Evolutionary conservation across 2,113 vertebrate species (phyloP).

Genomic region (Desmodus rotundus): DNA sequence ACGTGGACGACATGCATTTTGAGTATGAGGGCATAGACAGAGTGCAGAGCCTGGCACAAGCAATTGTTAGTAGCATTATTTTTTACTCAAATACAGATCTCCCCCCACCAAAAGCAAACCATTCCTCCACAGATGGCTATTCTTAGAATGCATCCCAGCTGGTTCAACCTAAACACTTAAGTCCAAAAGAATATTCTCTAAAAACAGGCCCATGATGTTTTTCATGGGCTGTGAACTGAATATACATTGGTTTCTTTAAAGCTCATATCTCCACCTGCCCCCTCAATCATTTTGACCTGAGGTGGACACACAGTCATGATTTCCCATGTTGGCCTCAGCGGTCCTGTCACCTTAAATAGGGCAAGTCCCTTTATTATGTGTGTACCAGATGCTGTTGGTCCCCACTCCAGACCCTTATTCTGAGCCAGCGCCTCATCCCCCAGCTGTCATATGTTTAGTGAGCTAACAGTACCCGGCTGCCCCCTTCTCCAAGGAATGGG

Average conservation of each 20-base stretch:
- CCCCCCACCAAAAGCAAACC: not conserved
- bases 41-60: not conserved
- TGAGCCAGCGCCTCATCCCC: not conserved
- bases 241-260: not conserved
- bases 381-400: not conserved
- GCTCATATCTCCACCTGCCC: not conserved
- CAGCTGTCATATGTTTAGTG: not conserved
- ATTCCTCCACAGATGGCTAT: not conserved
- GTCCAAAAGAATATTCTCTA: not conserved
- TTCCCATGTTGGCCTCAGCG: not conserved
- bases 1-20: not conserved
- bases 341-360: not conserved
- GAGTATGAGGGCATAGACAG: not conserved
- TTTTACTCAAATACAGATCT: not conserved
- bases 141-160: not conserved
- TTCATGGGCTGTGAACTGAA: not conserved
- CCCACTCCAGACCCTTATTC: not conserved
- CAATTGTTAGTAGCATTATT: not conserved
- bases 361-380: not conserved
- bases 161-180: conserved; percentile 5
- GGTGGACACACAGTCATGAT: not conserved
- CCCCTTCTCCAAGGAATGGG: not conserved
- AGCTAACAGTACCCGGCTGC: not conserved
- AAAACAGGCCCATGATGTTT: not conserved
- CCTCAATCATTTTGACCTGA: not conserved